These are phyloP conservation scores for Tridacna gigas DNA, from an alignment of 2,888 invertebrate species.

Conservation along the genomic window DNA sequence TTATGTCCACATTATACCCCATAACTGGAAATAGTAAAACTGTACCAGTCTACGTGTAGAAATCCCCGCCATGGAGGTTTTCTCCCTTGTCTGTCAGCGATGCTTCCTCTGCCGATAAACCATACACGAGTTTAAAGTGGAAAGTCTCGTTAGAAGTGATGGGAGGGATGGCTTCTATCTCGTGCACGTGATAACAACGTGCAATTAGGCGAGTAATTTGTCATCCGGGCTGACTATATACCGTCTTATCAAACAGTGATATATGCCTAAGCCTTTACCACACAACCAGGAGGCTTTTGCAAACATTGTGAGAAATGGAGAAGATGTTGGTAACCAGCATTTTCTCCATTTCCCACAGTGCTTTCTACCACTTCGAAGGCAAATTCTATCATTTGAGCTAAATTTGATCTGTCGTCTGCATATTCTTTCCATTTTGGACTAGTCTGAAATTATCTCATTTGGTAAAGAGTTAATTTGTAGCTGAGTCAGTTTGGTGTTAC, in stretches of 20 bases:
- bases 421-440: too few relatives aligned
- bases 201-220: constrained; percentile 58
- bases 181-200: constrained; percentile 42
- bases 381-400: too few relatives aligned
- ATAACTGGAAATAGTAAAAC: too few relatives aligned
- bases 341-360: neutral
- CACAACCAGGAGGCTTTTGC: too few relatives aligned
- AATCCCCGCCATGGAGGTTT: neutral
- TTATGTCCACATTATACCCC: too few relatives aligned
- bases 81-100: constrained; percentile 39
- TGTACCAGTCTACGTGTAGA: too few relatives aligned
- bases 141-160: constrained; percentile 44
- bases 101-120: constrained; percentile 48
- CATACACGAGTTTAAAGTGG: constrained; percentile 48
- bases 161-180: constrained; percentile 42
- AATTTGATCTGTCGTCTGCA: too few relatives aligned
- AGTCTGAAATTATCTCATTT: too few relatives aligned
- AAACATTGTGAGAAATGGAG: neutral
- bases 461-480: too few relatives aligned
- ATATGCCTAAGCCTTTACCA: constrained; percentile 5
- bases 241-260: constrained; percentile 25
- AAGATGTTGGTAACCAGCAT: neutral
- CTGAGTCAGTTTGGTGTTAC: too few relatives aligned
- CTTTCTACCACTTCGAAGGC: neutral
- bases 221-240: constrained; percentile 31